phyloP scores from a whole-genome alignment of 2,113 vertebrate genomes.

The Lamprotornis superbus region DNA sequence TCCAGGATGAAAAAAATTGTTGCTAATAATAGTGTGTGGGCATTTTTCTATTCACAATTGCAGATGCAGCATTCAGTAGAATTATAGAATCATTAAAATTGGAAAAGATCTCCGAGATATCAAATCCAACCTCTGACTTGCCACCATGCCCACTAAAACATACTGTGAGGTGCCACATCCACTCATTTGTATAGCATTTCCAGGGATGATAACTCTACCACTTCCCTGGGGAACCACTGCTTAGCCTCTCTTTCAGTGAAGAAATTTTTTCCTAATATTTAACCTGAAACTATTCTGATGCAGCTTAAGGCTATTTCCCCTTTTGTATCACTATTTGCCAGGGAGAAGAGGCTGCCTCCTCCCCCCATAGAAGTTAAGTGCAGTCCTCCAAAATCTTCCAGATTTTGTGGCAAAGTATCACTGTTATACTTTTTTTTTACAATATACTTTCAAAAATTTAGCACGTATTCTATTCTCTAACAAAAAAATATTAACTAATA shows the following conservation, averaged over 20 bases:
- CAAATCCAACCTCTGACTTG: background rate
- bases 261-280: background rate
- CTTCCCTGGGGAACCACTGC: background rate
- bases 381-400: background rate
- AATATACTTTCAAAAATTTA: background rate
- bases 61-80: background rate
- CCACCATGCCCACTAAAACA: background rate
- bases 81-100: background rate
- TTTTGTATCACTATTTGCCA: background rate
- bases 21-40: accelerated
- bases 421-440: background rate
- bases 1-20: background rate
- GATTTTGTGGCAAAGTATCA: background rate
- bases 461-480: background rate
- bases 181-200: background rate
- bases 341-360: accelerated
- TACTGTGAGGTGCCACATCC: background rate
- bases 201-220: background rate
- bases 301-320: background rate
- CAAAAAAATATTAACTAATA: background rate
- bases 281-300: background rate
- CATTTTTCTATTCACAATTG: background rate
- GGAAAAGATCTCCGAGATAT: background rate
- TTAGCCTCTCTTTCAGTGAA: background rate
- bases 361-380: background rate